Conservation (phyloP, 2,888 invertebrate genomes). For the Macaria notata region DNA sequence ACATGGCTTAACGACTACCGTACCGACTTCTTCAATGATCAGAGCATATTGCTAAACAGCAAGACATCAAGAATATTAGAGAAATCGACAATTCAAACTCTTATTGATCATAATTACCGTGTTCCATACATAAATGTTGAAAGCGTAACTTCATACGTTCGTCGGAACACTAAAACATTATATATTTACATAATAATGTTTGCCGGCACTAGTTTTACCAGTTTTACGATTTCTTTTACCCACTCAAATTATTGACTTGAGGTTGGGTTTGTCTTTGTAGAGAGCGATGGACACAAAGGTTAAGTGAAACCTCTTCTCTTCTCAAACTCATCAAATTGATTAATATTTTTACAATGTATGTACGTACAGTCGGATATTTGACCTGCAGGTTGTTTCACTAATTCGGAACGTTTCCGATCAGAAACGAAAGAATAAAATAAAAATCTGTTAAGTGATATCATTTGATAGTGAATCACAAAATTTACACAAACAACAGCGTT, state of each 20-base stretch:
- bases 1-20: not conserved
- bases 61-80: conserved; percentile 2
- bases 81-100: conserved; percentile 18
- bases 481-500: too few species aligned
- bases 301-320: too few species aligned
- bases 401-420: too few species aligned
- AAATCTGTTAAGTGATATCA: too few species aligned
- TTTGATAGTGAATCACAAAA: too few species aligned
- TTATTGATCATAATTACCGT: conserved; percentile 30
- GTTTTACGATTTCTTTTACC: conserved; percentile 30
- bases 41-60: too few species aligned
- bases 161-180: conserved; percentile 28
- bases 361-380: too few species aligned
- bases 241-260: conserved; percentile 10
- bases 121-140: conserved; percentile 38
- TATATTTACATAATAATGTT: conserved; percentile 40
- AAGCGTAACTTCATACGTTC: conserved; percentile 33
- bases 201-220: conserved; percentile 23
- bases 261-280: conserved; percentile 2
- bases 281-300: not conserved
- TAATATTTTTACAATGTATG: too few species aligned
- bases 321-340: too few species aligned
- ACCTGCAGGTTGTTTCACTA: too few species aligned
- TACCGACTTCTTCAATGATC: not conserved
- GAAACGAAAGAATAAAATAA: too few species aligned